Conservation (phyloP, 2,797 vertebrate species). For the Vultur gryphus region DNA sequence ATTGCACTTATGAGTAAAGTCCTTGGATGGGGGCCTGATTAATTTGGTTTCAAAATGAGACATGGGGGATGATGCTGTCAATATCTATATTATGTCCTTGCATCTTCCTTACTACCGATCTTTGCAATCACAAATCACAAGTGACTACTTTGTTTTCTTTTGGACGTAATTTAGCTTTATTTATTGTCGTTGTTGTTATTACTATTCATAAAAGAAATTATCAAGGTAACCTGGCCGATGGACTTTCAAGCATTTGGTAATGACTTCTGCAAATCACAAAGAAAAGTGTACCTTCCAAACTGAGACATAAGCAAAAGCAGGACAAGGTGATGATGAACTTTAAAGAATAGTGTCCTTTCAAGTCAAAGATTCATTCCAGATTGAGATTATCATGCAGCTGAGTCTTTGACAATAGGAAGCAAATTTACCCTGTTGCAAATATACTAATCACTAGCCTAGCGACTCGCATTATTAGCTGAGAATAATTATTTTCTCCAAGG, state of each 20-base stretch:
- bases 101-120: not conserved
- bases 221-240: constrained; percentile 12
- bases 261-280: constrained; percentile 22
- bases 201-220: constrained; percentile 25
- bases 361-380: not conserved
- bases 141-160: constrained; percentile 2
- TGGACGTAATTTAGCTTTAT: constrained; percentile 1
- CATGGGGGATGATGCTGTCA: not conserved
- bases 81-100: not conserved
- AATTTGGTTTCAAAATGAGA: not conserved
- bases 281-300: not conserved
- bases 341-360: not conserved
- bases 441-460: constrained; percentile 40
- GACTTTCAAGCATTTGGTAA: constrained; percentile 7
- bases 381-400: not conserved
- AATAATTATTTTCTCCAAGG: constrained; percentile 59
- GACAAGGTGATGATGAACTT: not conserved
- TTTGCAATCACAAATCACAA: not conserved
- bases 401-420: not conserved
- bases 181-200: not conserved
- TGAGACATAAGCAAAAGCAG: not conserved
- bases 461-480: constrained; percentile 31
- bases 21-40: not conserved
- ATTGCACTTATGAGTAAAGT: not conserved
- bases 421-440: constrained; percentile 44